Conservation (phyloP, 2,113 vertebrate species). For the Psophia crepitans region DNA sequence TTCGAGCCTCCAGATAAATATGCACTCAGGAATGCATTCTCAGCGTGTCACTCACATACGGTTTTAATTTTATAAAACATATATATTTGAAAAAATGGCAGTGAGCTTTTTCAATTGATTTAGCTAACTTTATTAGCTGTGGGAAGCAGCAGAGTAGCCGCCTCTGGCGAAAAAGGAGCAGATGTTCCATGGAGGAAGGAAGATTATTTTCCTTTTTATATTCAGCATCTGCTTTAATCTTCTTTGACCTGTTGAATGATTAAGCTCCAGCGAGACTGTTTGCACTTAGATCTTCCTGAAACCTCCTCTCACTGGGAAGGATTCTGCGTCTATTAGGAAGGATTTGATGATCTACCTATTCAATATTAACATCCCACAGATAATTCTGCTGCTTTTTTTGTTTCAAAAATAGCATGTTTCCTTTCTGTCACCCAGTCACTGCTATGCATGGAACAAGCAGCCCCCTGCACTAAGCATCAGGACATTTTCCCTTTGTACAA, state of each 20-base stretch:
- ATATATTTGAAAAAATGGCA: background rate
- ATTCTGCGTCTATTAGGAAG: background rate
- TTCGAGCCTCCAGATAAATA: background rate
- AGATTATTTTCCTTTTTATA: conserved; percentile 30
- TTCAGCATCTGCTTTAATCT: conserved; percentile 26
- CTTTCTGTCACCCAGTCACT: background rate
- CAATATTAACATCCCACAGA: background rate
- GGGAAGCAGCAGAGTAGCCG: background rate
- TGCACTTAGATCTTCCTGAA: conserved; percentile 21
- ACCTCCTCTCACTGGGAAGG: background rate
- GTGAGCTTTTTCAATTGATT: background rate
- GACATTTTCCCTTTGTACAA: background rate
- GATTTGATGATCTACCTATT: background rate
- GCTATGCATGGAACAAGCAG: background rate
- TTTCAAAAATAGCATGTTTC: background rate
- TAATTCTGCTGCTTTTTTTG: background rate
- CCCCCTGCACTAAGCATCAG: background rate
- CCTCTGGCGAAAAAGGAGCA: background rate
- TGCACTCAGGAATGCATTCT: background rate
- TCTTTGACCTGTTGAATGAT: conserved; percentile 20
- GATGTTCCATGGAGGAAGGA: background rate
- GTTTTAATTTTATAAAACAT: background rate
- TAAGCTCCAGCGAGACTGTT: conserved; percentile 1
- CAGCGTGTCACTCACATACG: background rate
- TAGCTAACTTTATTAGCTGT: background rate